A percentile compares a stretch with the other conserved stretches of the same genome.
Evolutionary conservation across 1,140 invertebrate species (phyloP).

Genomic region (Aethina tumida): DNA sequence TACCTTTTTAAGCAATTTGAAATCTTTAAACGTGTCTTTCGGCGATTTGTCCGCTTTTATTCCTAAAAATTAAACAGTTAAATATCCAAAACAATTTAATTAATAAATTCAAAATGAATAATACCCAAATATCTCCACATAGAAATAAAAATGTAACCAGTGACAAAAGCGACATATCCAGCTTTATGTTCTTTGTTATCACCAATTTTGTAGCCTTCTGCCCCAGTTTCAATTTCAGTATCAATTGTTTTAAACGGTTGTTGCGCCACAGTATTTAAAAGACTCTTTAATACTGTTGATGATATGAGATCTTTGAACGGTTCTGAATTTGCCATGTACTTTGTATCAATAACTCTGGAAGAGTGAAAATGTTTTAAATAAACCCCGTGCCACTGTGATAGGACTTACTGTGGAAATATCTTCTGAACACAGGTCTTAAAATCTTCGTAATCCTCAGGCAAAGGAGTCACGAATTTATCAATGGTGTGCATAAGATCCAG

Average conservation of each 20-base stretch:
- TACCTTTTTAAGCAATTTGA: conserved; percentile 35
- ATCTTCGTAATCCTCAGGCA: conserved; percentile 57
- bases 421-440: conserved; percentile 65
- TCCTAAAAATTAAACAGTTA: conserved; percentile 7
- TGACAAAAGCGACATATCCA: conserved; percentile 82
- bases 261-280: conserved; percentile 44
- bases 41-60: conserved; percentile 6
- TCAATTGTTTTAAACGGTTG: conserved; percentile 46
- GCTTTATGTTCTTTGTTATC: conserved; percentile 66
- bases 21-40: conserved; percentile 10
- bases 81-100: conserved; percentile 14
- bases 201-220: conserved; percentile 41
- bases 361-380: conserved; percentile 16
- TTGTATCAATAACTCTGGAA: conserved; percentile 59
- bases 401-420: conserved; percentile 60
- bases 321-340: conserved; percentile 52
- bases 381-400: conserved; percentile 1
- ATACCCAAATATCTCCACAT: conserved; percentile 58
- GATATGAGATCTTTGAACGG: conserved; percentile 53
- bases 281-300: conserved; percentile 45
- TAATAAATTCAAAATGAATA: conserved; percentile 1
- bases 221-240: conserved; percentile 32
- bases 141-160: conserved; percentile 67
- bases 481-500: conserved; percentile 73
- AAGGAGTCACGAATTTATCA: conserved; percentile 63